These are phyloP conservation scores for Limosa lapponica DNA, from an alignment of 2,797 vertebrate species.

Conservation along the genomic window DNA sequence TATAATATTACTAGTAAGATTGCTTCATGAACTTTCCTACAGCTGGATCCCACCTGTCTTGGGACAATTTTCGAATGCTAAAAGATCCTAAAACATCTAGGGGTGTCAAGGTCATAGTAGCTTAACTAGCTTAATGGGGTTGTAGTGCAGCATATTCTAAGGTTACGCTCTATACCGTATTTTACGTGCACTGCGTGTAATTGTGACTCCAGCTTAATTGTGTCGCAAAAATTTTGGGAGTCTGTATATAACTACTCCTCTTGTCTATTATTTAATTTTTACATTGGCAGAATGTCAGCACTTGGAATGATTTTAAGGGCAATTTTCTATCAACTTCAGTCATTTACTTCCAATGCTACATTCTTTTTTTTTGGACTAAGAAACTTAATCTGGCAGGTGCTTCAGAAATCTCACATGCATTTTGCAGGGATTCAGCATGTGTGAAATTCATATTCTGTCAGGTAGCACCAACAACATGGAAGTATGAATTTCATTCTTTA, in stretches of 20 bases:
- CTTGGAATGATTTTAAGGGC: neutral
- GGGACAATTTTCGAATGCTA: neutral
- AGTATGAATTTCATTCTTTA: neutral
- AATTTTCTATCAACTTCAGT: neutral
- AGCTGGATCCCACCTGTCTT: neutral
- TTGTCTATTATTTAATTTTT: neutral
- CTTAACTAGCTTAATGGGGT: neutral
- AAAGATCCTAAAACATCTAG: neutral
- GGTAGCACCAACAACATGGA: neutral
- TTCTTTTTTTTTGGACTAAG: neutral
- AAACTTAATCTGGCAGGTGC: neutral
- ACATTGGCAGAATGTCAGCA: neutral
- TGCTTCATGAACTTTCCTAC: neutral
- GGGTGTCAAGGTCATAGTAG: neutral
- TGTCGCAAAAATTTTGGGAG: neutral
- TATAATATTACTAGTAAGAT: neutral
- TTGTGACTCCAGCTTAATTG: neutral
- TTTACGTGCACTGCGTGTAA: neutral
- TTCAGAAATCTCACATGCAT: neutral
- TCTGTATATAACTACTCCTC: neutral
- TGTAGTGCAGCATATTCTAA: neutral
- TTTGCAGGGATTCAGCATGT: neutral
- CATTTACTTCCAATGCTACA: neutral
- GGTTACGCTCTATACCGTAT: neutral
- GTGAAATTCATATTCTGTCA: neutral